A percentile compares a stretch with the other conserved stretches of the same genome.
phyloP scores from a whole-genome alignment of 92 coral and sea anemone genomes.

The Ricordea florida region DNA sequence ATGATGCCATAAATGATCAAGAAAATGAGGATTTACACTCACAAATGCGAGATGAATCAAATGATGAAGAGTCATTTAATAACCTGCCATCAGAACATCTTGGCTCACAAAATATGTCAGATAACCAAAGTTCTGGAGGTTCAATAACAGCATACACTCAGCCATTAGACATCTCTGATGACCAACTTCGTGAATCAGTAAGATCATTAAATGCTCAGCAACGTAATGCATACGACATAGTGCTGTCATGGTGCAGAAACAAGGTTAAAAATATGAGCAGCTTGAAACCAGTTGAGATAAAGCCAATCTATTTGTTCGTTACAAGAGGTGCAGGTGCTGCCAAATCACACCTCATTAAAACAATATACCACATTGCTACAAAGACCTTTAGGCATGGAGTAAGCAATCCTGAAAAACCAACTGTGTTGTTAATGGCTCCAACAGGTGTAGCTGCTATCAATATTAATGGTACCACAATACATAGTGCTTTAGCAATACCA shows the following conservation, averaged over 20 bases:
- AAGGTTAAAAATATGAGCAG: constrained; percentile 26
- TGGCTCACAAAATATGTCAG: neutral
- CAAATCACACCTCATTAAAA: constrained; percentile 26
- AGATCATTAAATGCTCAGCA: constrained; percentile 59
- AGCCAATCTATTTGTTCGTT: constrained; percentile 33
- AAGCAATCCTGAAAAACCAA: constrained; percentile 55
- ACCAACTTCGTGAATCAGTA: constrained; percentile 51
- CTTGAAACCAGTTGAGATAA: neutral
- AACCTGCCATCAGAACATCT: constrained; percentile 50
- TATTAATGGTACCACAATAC: constrained; percentile 68
- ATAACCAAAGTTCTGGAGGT: neutral
- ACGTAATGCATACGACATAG: constrained; percentile 51
- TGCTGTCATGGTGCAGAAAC: constrained; percentile 57
- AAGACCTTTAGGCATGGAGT: constrained; percentile 48
- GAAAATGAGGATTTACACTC: constrained; percentile 55
- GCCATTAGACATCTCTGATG: constrained; percentile 71
- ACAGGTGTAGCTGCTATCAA: constrained; percentile 70
- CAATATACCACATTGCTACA: constrained; percentile 26
- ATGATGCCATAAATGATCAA: constrained; percentile 70
- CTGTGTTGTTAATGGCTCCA: constrained; percentile 71
- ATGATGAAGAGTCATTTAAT: constrained; percentile 29
- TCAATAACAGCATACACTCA: constrained; percentile 35
- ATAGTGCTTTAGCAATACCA: constrained; percentile 56
- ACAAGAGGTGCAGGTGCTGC: constrained; percentile 59
- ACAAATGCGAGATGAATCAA: constrained; percentile 19